Percentiles rank a stretch among this genome's conserved stretches.
Evolutionary conservation across 1,140 invertebrate species (phyloP).

Genomic region (Colletes latitarsis): DNA sequence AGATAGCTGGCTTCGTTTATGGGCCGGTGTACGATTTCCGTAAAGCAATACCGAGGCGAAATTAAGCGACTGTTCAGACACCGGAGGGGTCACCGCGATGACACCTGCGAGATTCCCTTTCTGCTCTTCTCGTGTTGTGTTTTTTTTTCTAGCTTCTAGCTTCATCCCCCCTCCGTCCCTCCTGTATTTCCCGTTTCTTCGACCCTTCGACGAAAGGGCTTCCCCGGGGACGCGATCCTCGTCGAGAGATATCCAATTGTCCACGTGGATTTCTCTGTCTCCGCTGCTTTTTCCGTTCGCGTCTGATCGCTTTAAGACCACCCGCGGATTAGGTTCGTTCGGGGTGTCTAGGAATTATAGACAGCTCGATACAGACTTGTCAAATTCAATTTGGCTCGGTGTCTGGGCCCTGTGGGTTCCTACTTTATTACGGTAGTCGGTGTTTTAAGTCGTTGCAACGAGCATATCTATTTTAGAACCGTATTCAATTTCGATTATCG

Average conservation of each 20-base stretch:
- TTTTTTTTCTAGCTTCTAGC: too few relatives aligned
- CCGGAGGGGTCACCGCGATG: slow-evolving; percentile 2
- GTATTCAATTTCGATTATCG: too few relatives aligned
- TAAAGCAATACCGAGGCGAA: slow-evolving; percentile 55
- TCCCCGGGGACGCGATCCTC: slow-evolving; percentile 12
- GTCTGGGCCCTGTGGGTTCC: too few relatives aligned
- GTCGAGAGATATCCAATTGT: slow-evolving; percentile 31
- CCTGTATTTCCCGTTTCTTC: slow-evolving; percentile 4
- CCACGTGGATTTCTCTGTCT: slow-evolving; percentile 4
- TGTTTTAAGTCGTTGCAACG: too few relatives aligned
- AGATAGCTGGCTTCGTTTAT: slow-evolving; percentile 50
- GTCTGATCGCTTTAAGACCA: slow-evolving; percentile 32
- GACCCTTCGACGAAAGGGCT: slow-evolving; percentile 7
- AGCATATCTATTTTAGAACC: too few relatives aligned
- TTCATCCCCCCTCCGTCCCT: neutral
- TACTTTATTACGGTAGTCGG: too few relatives aligned
- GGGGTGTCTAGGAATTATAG: neutral
- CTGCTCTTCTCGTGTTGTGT: neutral
- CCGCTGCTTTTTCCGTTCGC: neutral
- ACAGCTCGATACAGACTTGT: neutral
- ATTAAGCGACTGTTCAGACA: slow-evolving; percentile 51
- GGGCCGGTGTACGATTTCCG: slow-evolving; percentile 57
- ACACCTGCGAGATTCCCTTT: slow-evolving; percentile 37
- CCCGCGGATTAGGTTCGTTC: slow-evolving; percentile 11
- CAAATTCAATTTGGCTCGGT: too few relatives aligned